Conservation (phyloP, 2,797 vertebrate genomes). For the Ctenopoma kingsleyae region DNA sequence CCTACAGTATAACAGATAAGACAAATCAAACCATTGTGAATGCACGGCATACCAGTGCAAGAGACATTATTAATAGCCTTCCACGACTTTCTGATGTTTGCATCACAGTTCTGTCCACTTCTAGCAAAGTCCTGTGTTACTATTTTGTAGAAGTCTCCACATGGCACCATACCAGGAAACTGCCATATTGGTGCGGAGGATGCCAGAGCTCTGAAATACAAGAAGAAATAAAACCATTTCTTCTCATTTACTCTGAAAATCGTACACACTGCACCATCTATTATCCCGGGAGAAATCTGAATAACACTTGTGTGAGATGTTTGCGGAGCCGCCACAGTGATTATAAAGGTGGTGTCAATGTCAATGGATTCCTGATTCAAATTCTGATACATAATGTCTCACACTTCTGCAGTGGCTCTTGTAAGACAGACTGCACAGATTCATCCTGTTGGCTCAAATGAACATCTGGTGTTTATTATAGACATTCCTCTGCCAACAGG, state of each 20-base stretch:
- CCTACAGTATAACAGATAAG: neutral
- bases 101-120: conserved; percentile 87
- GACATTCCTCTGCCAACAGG: neutral
- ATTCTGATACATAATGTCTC: neutral
- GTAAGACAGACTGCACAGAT: neutral
- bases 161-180: conserved; percentile 91
- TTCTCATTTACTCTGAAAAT: conserved; percentile 5
- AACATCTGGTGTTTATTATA: conserved; percentile 18
- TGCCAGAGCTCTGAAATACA: conserved; percentile 90
- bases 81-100: conserved; percentile 92
- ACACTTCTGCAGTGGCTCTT: neutral
- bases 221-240: conserved; percentile 4
- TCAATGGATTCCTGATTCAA: neutral
- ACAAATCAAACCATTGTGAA: neutral
- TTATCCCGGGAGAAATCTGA: neutral
- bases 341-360: neutral
- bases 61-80: conserved; percentile 87
- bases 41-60: conserved; percentile 82
- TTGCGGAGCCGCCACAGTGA: neutral
- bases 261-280: conserved; percentile 24
- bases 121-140: conserved; percentile 91
- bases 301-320: neutral
- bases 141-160: conserved; percentile 89
- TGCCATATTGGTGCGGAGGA: conserved; percentile 97
- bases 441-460: neutral